Evolutionary conservation across 2,797 vertebrate species (phyloP).

Genomic region (Phalloptychus januarius): DNA sequence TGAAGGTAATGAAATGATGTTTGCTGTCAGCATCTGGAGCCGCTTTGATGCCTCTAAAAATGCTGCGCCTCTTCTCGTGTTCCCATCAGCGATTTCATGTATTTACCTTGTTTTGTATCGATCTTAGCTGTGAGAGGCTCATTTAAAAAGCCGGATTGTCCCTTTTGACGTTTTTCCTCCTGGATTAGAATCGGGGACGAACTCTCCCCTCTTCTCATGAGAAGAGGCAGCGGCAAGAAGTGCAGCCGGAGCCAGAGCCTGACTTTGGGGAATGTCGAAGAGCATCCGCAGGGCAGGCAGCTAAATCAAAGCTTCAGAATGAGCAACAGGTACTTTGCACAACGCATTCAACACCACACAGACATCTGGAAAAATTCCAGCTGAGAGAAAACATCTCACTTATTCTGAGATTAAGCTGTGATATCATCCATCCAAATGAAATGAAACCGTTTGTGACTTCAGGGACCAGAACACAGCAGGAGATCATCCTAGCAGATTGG

Average conservation of each 20-base stretch:
- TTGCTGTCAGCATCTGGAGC: background rate
- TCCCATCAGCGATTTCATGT: conserved; percentile 1
- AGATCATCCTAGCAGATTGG: conserved; percentile 2
- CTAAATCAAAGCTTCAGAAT: conserved; percentile 38
- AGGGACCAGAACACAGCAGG: conserved; percentile 74
- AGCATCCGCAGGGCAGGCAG: conserved; percentile 10
- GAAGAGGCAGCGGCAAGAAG: conserved; percentile 42
- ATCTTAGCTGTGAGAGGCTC: background rate
- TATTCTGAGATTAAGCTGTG: background rate
- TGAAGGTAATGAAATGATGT: conserved; percentile 18
- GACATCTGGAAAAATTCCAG: background rate
- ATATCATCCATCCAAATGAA: background rate
- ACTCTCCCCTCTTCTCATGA: background rate
- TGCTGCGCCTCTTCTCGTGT: conserved; percentile 1
- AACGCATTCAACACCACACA: background rate
- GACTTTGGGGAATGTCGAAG: conserved; percentile 64
- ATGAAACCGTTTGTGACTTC: conserved; percentile 28
- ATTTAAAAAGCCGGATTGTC: conserved; percentile 13
- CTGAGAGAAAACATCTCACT: background rate
- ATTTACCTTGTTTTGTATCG: background rate
- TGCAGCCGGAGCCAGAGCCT: conserved; percentile 38
- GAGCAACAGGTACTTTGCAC: conserved; percentile 53
- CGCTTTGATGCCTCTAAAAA: conserved; percentile 1
- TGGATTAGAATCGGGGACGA: conserved; percentile 27
- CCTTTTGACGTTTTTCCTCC: conserved; percentile 28